Evolutionary conservation across 1,140 invertebrate species (phyloP).

Genomic region (Notospermus geniculatus): DNA sequence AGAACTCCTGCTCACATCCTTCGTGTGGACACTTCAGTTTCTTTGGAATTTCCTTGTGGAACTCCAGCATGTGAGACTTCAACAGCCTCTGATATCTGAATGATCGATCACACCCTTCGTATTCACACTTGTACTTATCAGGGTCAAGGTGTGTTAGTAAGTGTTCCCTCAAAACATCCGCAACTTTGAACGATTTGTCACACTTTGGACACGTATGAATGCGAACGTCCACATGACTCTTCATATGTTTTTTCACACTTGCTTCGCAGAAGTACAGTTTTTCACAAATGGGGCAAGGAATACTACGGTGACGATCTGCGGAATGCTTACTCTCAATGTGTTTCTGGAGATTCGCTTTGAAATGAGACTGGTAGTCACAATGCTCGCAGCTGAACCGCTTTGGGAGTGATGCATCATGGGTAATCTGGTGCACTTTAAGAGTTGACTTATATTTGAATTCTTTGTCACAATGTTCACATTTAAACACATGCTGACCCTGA

Average conservation of each 20-base stretch:
- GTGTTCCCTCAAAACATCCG: constrained; percentile 32
- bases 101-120: constrained; percentile 37
- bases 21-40: constrained; percentile 38
- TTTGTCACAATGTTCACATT: constrained; percentile 42
- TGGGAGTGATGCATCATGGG: constrained; percentile 33
- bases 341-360: constrained; percentile 45
- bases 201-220: constrained; percentile 54
- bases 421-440: constrained; percentile 35
- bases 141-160: constrained; percentile 30
- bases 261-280: constrained; percentile 44
- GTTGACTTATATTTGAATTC: constrained; percentile 48
- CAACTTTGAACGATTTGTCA: constrained; percentile 54
- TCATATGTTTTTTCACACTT: constrained; percentile 53
- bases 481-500: constrained; percentile 36
- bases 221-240: constrained; percentile 54
- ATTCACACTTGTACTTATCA: constrained; percentile 37
- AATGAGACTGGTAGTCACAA: constrained; percentile 41
- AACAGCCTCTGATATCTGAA: constrained; percentile 41
- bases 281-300: constrained; percentile 35
- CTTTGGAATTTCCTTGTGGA: constrained; percentile 39
- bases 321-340: constrained; percentile 42
- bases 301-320: constrained; percentile 26
- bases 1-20: constrained; percentile 43
- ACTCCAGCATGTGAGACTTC: constrained; percentile 40
- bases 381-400: constrained; percentile 37